Conservation (phyloP, 2,888 invertebrate species). For the Heliconius charithonia region DNA sequence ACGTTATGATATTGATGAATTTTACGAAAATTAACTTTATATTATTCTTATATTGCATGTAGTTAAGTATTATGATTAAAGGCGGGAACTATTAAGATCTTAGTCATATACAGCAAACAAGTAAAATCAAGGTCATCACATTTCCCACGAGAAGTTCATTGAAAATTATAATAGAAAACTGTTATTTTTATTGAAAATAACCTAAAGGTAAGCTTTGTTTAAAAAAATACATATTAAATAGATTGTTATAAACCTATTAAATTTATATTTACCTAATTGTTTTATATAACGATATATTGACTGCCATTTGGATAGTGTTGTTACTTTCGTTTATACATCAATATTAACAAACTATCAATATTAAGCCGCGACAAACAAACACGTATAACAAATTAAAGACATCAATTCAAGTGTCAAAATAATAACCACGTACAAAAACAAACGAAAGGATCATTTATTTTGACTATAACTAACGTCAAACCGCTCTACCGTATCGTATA, state of each 20-base stretch:
- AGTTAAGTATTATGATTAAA: constrained; percentile 3
- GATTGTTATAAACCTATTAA: too few species aligned
- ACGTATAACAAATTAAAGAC: constrained; percentile 1
- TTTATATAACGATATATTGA: too few species aligned
- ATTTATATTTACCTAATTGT: too few species aligned
- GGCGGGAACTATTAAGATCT: constrained; percentile 9
- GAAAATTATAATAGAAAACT: not conserved
- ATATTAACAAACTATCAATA: too few species aligned
- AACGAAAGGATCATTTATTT: constrained; percentile 2
- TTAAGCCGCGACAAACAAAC: too few species aligned
- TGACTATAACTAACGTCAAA: not conserved
- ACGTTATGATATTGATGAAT: not conserved
- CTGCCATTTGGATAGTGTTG: too few species aligned
- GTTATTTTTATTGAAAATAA: not conserved
- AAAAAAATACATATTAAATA: too few species aligned
- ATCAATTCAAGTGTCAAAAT: not conserved
- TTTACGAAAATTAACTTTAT: not conserved
- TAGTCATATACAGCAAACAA: not conserved
- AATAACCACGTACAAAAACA: constrained; percentile 7
- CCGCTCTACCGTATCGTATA: constrained; percentile 15
- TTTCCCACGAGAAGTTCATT: not conserved
- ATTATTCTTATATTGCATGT: not conserved
- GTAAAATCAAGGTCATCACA: constrained; percentile 15
- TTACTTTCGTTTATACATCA: too few species aligned
- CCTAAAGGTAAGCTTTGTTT: not conserved